Evolutionary conservation across 2,113 vertebrate genomes (phyloP).

Genomic region (Eubucco bourcierii): DNA sequence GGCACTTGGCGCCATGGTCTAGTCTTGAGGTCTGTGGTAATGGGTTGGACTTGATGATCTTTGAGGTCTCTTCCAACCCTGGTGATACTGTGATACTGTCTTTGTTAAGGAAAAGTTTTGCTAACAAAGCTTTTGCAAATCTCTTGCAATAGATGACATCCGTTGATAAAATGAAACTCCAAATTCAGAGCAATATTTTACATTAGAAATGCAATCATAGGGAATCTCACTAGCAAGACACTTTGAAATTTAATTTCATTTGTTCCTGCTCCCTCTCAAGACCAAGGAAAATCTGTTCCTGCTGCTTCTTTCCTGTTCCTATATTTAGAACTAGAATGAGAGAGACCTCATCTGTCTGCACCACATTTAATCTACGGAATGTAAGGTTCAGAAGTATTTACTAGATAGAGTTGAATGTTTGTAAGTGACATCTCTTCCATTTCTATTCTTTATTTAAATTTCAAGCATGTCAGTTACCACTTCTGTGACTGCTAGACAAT

Average conservation of each 20-base stretch:
- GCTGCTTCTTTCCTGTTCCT: background rate
- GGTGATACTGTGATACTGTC: no score
- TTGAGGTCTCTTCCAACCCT: no score
- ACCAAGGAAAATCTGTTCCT: constrained; percentile 3
- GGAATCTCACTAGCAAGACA: background rate
- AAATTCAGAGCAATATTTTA: constrained; percentile 24
- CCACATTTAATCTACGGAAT: background rate
- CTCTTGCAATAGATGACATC: background rate
- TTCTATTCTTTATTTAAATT: background rate
- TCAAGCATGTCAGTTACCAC: background rate
- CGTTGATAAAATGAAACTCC: background rate
- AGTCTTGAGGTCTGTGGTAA: no score
- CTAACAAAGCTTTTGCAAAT: background rate
- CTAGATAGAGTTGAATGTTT: background rate
- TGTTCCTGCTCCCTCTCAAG: background rate
- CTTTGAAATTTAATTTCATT: constrained; percentile 15
- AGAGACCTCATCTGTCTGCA: background rate
- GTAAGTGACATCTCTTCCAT: background rate
- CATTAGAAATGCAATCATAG: background rate
- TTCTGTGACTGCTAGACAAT: background rate
- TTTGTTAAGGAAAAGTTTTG: background rate
- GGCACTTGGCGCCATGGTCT: no score
- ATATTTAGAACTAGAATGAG: constrained; percentile 8
- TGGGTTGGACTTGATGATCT: no score
- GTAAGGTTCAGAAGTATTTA: background rate